Base-by-base conservation (phyloP, 2,113 vertebrate species). In the Sinosuthora webbiana region DNA sequence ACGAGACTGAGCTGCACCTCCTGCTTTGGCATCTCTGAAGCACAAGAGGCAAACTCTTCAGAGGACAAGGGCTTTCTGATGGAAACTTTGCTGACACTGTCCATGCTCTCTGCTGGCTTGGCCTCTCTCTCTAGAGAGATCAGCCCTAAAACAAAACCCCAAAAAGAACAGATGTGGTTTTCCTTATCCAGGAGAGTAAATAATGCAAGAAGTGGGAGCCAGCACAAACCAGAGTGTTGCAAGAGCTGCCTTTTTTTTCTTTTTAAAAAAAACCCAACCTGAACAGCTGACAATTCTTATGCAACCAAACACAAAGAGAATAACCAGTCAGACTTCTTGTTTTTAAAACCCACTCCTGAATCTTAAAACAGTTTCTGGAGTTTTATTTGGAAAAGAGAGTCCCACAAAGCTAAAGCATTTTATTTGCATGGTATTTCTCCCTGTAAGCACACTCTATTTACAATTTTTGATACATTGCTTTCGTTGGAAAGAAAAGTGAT, bases 221-320 rank as follows among this genome's bases (percentile, higher is more conserved):
- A 73, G 91, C 81, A 83, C 75, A 90, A 87, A 96, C 49, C 65
- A 68, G 33, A 77, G 75, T 81, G 83, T 86, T 97, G 83, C 94
- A 97, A 97, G 55, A 64, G 57, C 30, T 87, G 67, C 8, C 9
- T 59, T 53, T 69, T 56, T 49, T 28, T 13, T 2, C 3, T 3
- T 13, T 27, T 11, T 4, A 14, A 20, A 62, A 77, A 65, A 16
- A 37, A 68, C 4, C 18, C 18, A 41, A 57, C 60, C 64, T 84
- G 83, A 92, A 45, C 45, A 93, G 90, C 94, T 97, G 96, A 96
- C 89, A 75, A 74, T 83, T 93, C 82, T 97, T 96, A 95, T 41
- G 90, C 97, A 97, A 97, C 33, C 69, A 24, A 64, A 86, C 81
- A 88, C 33, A 75, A 90, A 84, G 87, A 63, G 92, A 88, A 44